Percentiles rank a stretch among this genome's conserved stretches.
These are phyloP conservation scores for Pseudochirops corinnae DNA, from an alignment of 2,797 vertebrate species.

Conservation along the genomic window DNA sequence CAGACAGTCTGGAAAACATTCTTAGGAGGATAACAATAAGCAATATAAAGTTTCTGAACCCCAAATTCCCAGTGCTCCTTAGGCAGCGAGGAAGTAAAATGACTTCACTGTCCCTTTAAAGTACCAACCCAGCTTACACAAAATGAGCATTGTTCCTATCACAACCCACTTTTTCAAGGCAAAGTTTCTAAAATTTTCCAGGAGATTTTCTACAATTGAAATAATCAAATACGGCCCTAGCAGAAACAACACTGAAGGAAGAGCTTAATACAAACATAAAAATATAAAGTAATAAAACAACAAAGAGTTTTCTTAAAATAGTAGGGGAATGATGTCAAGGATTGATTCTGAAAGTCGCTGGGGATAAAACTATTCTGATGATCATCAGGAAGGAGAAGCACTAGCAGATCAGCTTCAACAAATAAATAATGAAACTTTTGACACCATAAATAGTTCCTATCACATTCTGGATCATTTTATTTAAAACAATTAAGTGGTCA, in stretches of 20 bases:
- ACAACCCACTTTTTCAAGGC: not conserved
- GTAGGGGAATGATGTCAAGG: not conserved
- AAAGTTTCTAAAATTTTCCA: not conserved
- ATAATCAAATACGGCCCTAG: not conserved
- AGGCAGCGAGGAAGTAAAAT: not conserved
- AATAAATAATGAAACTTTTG: not conserved
- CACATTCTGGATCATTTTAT: not conserved
- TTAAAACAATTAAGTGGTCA: not conserved
- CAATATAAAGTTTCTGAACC: not conserved
- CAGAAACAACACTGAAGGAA: not conserved
- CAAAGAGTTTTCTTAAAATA: not conserved
- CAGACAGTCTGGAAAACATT: not conserved
- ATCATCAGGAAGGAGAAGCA: not conserved
- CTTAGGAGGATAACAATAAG: not conserved
- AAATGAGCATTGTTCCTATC: not conserved
- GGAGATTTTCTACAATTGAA: not conserved
- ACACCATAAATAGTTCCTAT: not conserved
- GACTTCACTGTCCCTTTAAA: not conserved
- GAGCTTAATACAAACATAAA: not conserved
- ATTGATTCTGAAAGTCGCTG: not conserved
- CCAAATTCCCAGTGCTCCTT: not conserved
- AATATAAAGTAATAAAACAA: not conserved
- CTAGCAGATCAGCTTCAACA: not conserved
- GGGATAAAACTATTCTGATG: not conserved
- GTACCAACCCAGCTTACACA: not conserved